Conservation (phyloP, 2,797 vertebrate genomes). For the Platalea minor region DNA sequence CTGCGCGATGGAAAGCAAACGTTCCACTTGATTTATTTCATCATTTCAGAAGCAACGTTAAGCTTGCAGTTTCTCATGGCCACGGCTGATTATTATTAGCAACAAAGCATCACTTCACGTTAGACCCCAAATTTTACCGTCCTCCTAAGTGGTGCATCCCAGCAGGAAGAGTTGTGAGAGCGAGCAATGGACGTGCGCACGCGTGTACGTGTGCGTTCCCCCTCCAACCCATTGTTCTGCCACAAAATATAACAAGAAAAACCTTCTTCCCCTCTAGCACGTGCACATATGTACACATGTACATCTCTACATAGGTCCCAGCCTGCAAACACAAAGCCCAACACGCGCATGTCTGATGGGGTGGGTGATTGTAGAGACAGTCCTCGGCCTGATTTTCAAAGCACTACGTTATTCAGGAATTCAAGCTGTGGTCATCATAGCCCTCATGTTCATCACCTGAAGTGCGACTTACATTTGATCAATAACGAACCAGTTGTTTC, state of each 20-base stretch:
- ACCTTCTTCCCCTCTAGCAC: neutral
- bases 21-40: neutral
- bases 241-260: neutral
- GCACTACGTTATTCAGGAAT: neutral
- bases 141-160: neutral
- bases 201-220: neutral
- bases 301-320: neutral
- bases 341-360: fast-evolving
- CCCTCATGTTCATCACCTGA: neutral
- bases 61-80: neutral
- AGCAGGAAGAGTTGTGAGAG: neutral
- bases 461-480: neutral
- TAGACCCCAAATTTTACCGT: neutral
- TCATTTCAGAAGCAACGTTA: neutral
- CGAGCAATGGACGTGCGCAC: neutral
- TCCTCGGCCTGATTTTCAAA: neutral
- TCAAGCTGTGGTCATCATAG: neutral
- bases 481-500: neutral
- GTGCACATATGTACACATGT: neutral
- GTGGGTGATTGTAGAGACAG: neutral
- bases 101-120: neutral
- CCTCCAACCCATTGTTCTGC: neutral
- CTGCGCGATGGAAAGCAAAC: neutral
- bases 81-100: neutral
- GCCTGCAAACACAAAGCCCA: neutral